Evolutionary conservation across 1,140 invertebrate genomes (phyloP), one percentile per base, ranked within the genome.

Genomic region (Polypedilum pembai): DNA sequence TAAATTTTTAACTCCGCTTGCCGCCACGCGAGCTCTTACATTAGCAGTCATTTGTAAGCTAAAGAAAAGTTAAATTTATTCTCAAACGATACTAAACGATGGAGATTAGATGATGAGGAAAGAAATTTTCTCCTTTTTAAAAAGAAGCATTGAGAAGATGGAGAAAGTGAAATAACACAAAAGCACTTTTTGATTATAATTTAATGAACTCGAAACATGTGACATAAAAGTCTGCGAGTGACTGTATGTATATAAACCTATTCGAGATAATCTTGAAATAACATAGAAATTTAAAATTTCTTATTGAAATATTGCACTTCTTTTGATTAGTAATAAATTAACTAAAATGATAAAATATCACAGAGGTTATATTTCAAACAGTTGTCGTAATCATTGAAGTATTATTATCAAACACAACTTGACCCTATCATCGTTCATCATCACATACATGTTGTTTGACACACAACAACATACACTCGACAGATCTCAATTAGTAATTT

Each of bases 1-100:
- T 56, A 56, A 15, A 56, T 56, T 15, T 56, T 12, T 56, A 8
- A n/a, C 45, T 56, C 12, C 45, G n/a, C 45, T 56, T n/a, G 12
- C n/a, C 15, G 12, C 15, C n/a, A 1, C n/a, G 12, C 12, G 12
- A n/a, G 3, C n/a, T 1, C 45, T 56, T 56, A 56, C 45, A 56
- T 56, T 56, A 56, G 45, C 45, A 56, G 45, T 56, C 45, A 56
- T 56, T 56, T 56, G 45, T 56, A 56, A 56, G 45, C 45, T 56
- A 56, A 56, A 33, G 24, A 33, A 56, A 56, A 56, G 45, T 56
- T 56, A 56, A 56, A 56, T 56, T 56, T 56, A 56, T 56, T 56
- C 45, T 56, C 45, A 56, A 56, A 56, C n/a, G 45, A 56, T 56
- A 56, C 45, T 56, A 56, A 56, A n/a, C 45, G 45, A 56, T 56